Conservation (phyloP, 2,797 vertebrate species). For the Poeciliopsis paucimaculata region DNA sequence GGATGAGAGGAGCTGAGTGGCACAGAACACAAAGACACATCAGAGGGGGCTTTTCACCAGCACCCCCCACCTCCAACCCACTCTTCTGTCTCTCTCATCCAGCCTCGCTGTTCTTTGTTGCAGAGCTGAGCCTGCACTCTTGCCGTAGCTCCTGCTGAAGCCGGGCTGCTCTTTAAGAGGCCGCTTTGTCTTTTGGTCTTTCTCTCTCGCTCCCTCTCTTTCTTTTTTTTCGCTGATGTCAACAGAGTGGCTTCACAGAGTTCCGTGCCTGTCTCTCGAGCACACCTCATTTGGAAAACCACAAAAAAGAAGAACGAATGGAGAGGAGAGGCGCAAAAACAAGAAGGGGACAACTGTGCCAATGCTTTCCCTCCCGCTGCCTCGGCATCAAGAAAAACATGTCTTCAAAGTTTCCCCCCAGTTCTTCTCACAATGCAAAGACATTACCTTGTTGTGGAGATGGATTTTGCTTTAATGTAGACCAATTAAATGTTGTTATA, state of each 20-base stretch:
- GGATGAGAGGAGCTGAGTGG: constrained; percentile 66
- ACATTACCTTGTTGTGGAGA: constrained; percentile 40
- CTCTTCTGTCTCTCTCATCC: constrained; percentile 58
- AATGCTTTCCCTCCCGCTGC: constrained; percentile 51
- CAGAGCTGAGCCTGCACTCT: constrained; percentile 81
- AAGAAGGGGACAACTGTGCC: constrained; percentile 70
- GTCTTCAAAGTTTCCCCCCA: constrained; percentile 70
- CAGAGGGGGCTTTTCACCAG: constrained; percentile 67
- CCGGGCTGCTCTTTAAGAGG: constrained; percentile 75
- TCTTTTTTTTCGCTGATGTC: constrained; percentile 81
- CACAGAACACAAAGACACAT: constrained; percentile 74
- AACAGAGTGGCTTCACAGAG: constrained; percentile 82
- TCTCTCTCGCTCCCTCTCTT: constrained; percentile 46
- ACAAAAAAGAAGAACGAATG: constrained; percentile 67
- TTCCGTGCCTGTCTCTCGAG: constrained; percentile 46
- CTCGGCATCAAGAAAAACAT: constrained; percentile 66
- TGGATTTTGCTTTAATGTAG: constrained; percentile 61
- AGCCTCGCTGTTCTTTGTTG: constrained; percentile 72
- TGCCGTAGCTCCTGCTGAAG: constrained; percentile 62
- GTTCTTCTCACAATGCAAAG: constrained; percentile 53
- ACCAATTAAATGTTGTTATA: constrained; percentile 72
- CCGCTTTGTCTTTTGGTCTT: constrained; percentile 71
- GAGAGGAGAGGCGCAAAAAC: constrained; percentile 61
- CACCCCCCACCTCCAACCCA: constrained; percentile 9
- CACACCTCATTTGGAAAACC: constrained; percentile 82